These are phyloP conservation scores for Lithophane leautieri DNA, from an alignment of 2,888 invertebrate genomes.

Conservation along the genomic window DNA sequence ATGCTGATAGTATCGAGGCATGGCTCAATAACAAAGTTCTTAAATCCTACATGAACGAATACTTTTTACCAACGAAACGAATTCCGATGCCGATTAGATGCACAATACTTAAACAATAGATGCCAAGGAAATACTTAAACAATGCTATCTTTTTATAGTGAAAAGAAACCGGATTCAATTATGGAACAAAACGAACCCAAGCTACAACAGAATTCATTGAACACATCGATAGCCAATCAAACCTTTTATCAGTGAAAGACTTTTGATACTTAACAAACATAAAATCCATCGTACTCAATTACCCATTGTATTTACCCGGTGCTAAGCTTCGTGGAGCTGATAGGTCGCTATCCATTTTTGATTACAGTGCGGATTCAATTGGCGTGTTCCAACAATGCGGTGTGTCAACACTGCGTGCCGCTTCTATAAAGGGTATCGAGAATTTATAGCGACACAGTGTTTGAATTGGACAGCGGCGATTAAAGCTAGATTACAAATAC, in stretches of 20 bases:
- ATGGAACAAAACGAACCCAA: slow-evolving; percentile 7
- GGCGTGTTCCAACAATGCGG: slow-evolving; percentile 56
- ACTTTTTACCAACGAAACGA: background rate
- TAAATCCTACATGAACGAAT: background rate
- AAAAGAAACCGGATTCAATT: background rate
- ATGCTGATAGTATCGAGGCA: background rate
- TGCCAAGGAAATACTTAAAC: slow-evolving; percentile 8
- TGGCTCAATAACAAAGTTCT: background rate
- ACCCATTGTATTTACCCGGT: slow-evolving; percentile 72
- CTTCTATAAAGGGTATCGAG: slow-evolving; percentile 48
- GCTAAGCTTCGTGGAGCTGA: slow-evolving; percentile 65
- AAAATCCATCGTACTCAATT: slow-evolving; percentile 62
- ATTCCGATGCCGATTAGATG: background rate
- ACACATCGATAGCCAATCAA: slow-evolving; percentile 34
- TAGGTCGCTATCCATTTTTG: slow-evolving; percentile 61
- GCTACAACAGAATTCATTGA: slow-evolving; percentile 7
- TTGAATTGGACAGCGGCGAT: slow-evolving; percentile 41
- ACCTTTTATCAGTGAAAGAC: slow-evolving; percentile 47
- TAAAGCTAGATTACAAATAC: slow-evolving; percentile 64
- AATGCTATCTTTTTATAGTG: slow-evolving; percentile 1
- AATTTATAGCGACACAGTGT: slow-evolving; percentile 59
- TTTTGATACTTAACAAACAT: slow-evolving; percentile 62
- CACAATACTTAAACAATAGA: slow-evolving; percentile 7
- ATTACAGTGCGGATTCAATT: slow-evolving; percentile 64
- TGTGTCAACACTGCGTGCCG: slow-evolving; percentile 52